Percentiles rank a stretch among this genome's conserved stretches.
These are phyloP conservation scores for Eristalis pertinax DNA, from an alignment of 2,888 invertebrate species.

Conservation along the genomic window DNA sequence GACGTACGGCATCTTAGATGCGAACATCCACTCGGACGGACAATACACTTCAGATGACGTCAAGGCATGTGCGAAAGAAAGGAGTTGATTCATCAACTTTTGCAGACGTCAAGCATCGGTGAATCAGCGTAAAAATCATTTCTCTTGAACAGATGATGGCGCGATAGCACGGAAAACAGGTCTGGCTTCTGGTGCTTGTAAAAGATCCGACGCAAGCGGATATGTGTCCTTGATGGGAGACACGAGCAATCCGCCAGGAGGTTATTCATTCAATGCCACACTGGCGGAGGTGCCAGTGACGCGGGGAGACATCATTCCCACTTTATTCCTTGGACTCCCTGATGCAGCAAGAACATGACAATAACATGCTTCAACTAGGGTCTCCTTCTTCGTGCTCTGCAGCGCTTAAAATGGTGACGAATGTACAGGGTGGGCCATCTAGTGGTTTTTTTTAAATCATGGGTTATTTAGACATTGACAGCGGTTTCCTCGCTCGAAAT, in stretches of 20 bases:
- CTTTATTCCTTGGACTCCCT: too few species aligned
- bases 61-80: constrained; percentile 15
- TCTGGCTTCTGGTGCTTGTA: background rate
- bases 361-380: too few species aligned
- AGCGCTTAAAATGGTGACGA: too few species aligned
- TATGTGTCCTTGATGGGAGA: background rate
- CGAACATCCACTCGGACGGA: constrained; percentile 10
- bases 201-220: background rate
- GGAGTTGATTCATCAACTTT: constrained; percentile 14
- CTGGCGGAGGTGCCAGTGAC: background rate
- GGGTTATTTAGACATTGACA: too few species aligned
- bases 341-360: too few species aligned
- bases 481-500: too few species aligned
- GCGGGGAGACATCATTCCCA: too few species aligned
- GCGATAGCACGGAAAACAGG: background rate
- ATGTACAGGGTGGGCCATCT: too few species aligned
- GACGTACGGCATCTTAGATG: constrained; percentile 1
- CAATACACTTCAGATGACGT: constrained; percentile 24
- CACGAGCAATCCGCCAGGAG: background rate
- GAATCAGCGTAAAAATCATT: constrained; percentile 4
- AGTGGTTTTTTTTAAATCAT: too few species aligned
- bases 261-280: background rate
- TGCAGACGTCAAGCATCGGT: constrained; percentile 1
- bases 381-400: too few species aligned
- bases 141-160: background rate